These are phyloP conservation scores for Salvelinus sp. DNA, from an alignment of 2,113 vertebrate species.

Conservation along the genomic window DNA sequence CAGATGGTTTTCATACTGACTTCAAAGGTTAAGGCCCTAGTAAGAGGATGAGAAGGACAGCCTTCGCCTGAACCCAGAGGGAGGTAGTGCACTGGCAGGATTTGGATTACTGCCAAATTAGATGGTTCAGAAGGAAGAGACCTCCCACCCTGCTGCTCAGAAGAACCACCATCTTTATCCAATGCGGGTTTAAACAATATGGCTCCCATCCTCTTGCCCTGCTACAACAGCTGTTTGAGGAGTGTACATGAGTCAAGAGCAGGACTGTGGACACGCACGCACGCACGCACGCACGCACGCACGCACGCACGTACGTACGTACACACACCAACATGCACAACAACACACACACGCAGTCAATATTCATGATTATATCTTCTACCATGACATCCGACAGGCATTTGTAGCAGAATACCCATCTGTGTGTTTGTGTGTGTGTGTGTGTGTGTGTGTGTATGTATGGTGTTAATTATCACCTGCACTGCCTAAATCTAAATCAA, in stretches of 20 bases:
- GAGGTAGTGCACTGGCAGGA: not conserved
- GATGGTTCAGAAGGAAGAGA: too few species aligned
- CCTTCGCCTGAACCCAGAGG: slow-evolving; percentile 10
- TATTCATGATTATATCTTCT: not conserved
- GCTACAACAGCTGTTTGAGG: not conserved
- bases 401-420: not conserved
- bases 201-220: slow-evolving; percentile 26
- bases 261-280: not conserved
- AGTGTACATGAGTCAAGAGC: not conserved
- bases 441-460: not conserved
- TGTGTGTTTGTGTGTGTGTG: not conserved
- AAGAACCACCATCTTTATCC: slow-evolving; percentile 31
- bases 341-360: not conserved
- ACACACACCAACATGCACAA: not conserved
- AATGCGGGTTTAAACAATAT: slow-evolving; percentile 14
- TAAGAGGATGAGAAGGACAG: slow-evolving; percentile 24
- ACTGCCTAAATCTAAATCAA: slow-evolving; percentile 16
- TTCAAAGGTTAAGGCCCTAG: not conserved
- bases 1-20: not conserved
- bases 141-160: not conserved
- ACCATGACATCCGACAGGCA: not conserved
- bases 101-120: too few species aligned
- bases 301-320: not conserved
- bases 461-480: slow-evolving; percentile 39
- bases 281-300: not conserved